A percentile compares a stretch with the other conserved stretches of the same genome.
phyloP scores from a whole-genome alignment of 2,797 vertebrate genomes.

The Molothrus ater region DNA sequence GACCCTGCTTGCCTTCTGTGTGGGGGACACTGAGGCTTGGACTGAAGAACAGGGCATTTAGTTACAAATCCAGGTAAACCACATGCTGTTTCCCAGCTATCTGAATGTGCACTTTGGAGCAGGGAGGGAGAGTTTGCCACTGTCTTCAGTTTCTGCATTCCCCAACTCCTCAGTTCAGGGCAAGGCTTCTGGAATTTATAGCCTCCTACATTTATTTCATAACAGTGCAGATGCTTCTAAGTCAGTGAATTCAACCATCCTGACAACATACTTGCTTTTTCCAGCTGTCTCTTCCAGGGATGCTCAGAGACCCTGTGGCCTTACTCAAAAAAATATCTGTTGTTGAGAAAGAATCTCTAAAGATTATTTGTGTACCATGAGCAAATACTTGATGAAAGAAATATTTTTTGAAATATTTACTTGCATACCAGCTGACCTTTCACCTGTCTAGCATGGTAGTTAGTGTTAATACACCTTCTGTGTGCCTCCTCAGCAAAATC shows the following conservation, averaged over 20 bases:
- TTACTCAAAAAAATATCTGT: neutral
- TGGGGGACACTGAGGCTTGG: neutral
- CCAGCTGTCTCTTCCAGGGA: neutral
- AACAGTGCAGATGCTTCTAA: neutral
- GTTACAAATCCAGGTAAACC: neutral
- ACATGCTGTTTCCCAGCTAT: neutral
- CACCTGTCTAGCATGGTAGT: neutral
- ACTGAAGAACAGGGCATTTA: neutral
- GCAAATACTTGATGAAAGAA: neutral
- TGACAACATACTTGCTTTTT: neutral
- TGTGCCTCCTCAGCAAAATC: neutral
- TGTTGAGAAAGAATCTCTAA: neutral
- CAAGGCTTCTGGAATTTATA: neutral
- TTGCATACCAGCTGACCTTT: neutral
- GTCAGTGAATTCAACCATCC: neutral
- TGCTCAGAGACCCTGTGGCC: neutral
- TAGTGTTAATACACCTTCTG: neutral
- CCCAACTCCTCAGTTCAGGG: neutral
- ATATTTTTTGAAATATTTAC: neutral
- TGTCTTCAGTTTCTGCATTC: neutral
- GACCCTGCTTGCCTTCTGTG: neutral
- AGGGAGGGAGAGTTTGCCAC: neutral
- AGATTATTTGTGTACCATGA: neutral
- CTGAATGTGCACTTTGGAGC: neutral
- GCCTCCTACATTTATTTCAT: neutral